phyloP scores from a whole-genome alignment of 2,797 vertebrate species.

The Tokudaia muenninki region DNA sequence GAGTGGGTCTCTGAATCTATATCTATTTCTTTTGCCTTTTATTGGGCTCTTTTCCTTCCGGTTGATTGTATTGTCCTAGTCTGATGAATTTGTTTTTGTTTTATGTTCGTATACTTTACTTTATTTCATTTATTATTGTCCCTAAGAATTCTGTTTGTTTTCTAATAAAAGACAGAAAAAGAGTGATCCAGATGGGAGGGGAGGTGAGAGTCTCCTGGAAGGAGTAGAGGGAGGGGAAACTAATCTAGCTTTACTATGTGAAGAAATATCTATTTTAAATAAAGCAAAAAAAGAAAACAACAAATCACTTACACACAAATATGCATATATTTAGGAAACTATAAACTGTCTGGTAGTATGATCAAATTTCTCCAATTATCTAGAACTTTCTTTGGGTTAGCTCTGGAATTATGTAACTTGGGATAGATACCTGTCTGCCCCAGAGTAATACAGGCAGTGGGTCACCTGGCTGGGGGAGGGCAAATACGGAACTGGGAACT shows the following conservation, averaged over 20 bases:
- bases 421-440: not conserved
- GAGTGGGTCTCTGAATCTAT: not conserved
- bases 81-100: not conserved
- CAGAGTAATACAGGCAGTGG: not conserved
- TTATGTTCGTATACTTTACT: not conserved
- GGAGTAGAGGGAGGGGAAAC: not conserved
- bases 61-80: not conserved
- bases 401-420: not conserved
- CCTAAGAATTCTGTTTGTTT: not conserved
- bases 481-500: not conserved
- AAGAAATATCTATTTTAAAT: not conserved
- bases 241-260: not conserved
- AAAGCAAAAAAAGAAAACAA: not conserved
- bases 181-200: not conserved
- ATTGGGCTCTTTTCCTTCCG: not conserved
- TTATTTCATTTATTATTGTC: not conserved
- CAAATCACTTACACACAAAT: not conserved
- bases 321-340: not conserved
- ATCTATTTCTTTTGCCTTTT: not conserved
- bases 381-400: not conserved
- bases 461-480: not conserved
- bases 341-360: not conserved
- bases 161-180: not conserved
- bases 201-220: not conserved
- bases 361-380: not conserved